Evolutionary conservation across 2,797 vertebrate genomes (phyloP).

Genomic region (Hippoglossus hippoglossus): DNA sequence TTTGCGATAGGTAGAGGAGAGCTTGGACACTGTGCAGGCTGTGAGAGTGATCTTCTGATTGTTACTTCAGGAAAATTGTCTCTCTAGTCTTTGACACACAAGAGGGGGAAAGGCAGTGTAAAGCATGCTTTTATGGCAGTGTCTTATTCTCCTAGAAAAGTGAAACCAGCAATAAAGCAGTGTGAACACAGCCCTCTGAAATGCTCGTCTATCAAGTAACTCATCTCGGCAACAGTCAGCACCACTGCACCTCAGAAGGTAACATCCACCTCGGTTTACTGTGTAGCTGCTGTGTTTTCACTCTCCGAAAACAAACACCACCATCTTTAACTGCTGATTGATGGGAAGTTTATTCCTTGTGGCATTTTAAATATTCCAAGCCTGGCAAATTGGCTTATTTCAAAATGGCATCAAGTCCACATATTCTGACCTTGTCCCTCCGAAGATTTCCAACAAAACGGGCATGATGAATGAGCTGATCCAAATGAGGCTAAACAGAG

Average conservation of each 20-base stretch:
- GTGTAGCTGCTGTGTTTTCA: neutral
- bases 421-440: constrained; percentile 13
- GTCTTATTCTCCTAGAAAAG: constrained; percentile 49
- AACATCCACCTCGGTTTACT: constrained; percentile 22
- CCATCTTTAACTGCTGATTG: constrained; percentile 12
- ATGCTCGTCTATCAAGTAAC: constrained; percentile 32
- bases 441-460: constrained; percentile 28
- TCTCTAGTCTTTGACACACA: constrained; percentile 36
- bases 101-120: constrained; percentile 12
- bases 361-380: constrained; percentile 9
- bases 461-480: constrained; percentile 38
- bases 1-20: constrained; percentile 36
- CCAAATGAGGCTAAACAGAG: constrained; percentile 44
- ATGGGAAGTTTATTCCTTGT: constrained; percentile 6
- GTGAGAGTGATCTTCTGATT: constrained; percentile 48
- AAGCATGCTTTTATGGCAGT: constrained; percentile 25
- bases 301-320: constrained; percentile 1
- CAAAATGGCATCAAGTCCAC: constrained; percentile 19
- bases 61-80: constrained; percentile 52
- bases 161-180: constrained; percentile 49
- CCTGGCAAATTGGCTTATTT: constrained; percentile 22
- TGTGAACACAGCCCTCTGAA: constrained; percentile 19
- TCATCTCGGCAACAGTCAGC: constrained; percentile 31
- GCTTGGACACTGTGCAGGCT: constrained; percentile 22
- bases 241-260: neutral